A percentile compares a stretch with the other conserved stretches of the same genome.
Conservation (phyloP, 2,797 vertebrate species). For the Sphenodon punctatus region DNA sequence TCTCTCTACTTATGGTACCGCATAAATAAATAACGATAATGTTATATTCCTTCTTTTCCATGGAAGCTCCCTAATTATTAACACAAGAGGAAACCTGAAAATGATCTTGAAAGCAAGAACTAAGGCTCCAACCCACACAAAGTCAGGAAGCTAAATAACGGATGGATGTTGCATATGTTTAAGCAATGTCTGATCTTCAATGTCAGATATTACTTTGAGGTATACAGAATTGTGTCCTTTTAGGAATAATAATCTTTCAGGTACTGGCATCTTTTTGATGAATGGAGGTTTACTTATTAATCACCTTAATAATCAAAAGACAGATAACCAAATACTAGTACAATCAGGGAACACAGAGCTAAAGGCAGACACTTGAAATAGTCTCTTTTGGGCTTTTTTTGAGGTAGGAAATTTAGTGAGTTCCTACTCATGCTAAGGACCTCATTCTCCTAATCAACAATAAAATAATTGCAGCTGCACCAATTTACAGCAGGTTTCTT, state of each 20-base stretch:
- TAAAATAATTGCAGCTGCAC: neutral
- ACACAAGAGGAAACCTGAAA: neutral
- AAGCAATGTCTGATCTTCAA: neutral
- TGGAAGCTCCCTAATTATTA: conserved; percentile 1
- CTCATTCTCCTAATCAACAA: too few species aligned
- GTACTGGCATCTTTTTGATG: neutral
- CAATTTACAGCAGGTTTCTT: neutral
- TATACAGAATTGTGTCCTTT: neutral
- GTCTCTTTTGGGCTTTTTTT: neutral
- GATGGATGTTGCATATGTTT: neutral
- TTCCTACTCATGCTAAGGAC: neutral
- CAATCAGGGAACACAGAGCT: neutral
- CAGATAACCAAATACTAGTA: neutral
- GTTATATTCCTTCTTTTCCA: conserved; percentile 14
- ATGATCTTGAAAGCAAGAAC: neutral
- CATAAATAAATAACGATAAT: conserved; percentile 40
- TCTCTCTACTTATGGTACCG: neutral
- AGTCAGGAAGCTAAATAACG: conserved; percentile 12
- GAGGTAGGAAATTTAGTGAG: neutral
- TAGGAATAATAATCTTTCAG: neutral
- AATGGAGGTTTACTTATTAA: neutral
- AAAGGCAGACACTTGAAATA: neutral
- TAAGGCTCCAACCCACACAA: neutral
- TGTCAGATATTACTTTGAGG: conserved; percentile 8
- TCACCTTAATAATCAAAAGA: neutral